Evolutionary conservation across 2,888 invertebrate genomes (phyloP).

Genomic region (Bembecia ichneumoniformis): DNA sequence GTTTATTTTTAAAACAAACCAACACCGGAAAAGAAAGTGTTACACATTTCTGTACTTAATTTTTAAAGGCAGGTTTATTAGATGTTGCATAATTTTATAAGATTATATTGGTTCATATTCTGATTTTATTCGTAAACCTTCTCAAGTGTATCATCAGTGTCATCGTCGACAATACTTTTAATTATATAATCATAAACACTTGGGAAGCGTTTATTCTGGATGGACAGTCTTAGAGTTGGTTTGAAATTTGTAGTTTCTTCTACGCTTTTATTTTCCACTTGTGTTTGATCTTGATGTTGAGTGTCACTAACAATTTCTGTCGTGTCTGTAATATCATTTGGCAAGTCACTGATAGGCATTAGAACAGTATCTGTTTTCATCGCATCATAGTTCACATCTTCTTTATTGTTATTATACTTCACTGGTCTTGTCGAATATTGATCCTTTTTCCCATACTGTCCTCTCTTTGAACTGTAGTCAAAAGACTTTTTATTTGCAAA

Average conservation of each 20-base stretch:
- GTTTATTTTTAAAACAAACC: too few species aligned
- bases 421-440: too few species aligned
- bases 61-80: too few species aligned
- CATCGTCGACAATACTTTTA: conserved; percentile 6
- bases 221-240: conserved; percentile 9
- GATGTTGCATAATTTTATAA: too few species aligned
- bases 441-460: conserved; percentile 18
- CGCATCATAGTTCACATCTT: neutral
- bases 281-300: neutral
- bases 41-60: too few species aligned
- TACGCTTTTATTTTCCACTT: neutral
- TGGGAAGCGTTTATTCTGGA: conserved; percentile 12
- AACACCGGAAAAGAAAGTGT: too few species aligned
- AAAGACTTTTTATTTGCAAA: conserved; percentile 4
- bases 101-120: too few species aligned
- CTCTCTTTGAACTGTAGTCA: neutral
- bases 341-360: neutral
- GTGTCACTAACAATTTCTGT: neutral
- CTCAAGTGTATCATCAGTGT: conserved; percentile 7
- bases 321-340: neutral
- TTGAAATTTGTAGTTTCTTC: neutral
- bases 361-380: too few species aligned
- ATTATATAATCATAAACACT: conserved; percentile 22
- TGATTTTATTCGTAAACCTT: conserved; percentile 21
- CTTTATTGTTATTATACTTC: neutral